Evolutionary conservation across 2,113 vertebrate species (phyloP).

Genomic region (Furnarius figulus): DNA sequence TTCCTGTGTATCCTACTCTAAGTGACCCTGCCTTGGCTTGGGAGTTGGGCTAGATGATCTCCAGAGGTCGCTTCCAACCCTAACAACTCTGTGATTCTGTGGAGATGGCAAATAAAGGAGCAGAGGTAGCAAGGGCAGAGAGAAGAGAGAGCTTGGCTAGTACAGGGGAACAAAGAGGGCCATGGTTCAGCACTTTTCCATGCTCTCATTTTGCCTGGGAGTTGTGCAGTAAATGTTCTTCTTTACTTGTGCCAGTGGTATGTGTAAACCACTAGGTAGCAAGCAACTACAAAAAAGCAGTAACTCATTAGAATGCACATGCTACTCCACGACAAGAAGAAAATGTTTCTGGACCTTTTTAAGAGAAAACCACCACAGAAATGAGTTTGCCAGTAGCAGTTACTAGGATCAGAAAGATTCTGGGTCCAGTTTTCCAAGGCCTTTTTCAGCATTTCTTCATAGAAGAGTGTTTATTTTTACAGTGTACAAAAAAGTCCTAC

Average conservation of each 20-base stretch:
- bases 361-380: constrained; percentile 3
- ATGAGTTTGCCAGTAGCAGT: constrained; percentile 4
- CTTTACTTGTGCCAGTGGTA: constrained; percentile 2
- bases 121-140: neutral
- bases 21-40: neutral
- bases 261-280: neutral
- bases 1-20: neutral
- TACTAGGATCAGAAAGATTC: neutral
- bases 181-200: neutral
- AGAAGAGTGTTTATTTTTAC: neutral
- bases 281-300: neutral
- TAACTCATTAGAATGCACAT: neutral
- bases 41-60: neutral
- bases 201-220: neutral
- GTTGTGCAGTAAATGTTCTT: neutral
- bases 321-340: neutral
- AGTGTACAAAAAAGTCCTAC: neutral
- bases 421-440: neutral
- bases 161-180: neutral
- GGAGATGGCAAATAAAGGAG: neutral
- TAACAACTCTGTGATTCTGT: neutral
- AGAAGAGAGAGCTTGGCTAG: neutral
- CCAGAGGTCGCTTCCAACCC: neutral
- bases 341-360: constrained; percentile 1
- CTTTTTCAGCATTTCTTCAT: neutral